Evolutionary conservation across 2,888 invertebrate genomes (phyloP).

Genomic region (Operophtera brumata): DNA sequence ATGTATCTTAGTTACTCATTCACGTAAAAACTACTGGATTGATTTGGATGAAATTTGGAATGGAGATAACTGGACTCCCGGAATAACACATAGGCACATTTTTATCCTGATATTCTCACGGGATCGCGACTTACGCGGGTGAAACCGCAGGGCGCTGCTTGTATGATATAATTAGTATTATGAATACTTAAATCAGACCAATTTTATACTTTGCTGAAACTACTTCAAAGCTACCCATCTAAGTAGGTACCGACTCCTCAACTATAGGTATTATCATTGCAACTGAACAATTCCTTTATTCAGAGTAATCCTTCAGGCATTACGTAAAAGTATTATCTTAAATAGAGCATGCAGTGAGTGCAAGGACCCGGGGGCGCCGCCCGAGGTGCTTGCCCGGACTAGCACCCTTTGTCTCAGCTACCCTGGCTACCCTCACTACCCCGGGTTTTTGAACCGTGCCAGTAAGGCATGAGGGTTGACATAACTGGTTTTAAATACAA

Average conservation of each 20-base stretch:
- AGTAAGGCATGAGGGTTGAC: constrained; percentile 45
- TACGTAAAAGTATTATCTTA: constrained; percentile 65
- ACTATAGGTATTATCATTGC: constrained; percentile 8
- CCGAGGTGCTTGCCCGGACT: constrained; percentile 59
- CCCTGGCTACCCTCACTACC: constrained; percentile 34
- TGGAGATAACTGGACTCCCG: no score
- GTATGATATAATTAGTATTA: no score
- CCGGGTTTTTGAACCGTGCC: constrained; percentile 49
- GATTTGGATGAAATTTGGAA: no score
- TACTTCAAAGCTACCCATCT: no score
- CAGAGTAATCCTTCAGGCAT: constrained; percentile 53
- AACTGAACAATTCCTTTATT: constrained; percentile 39
- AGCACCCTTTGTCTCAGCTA: constrained; percentile 60
- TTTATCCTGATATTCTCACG: no score
- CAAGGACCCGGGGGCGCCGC: constrained; percentile 62
- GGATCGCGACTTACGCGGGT: no score
- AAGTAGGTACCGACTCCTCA: background rate
- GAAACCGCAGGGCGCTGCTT: no score
- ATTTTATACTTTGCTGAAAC: background rate
- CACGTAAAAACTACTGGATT: no score
- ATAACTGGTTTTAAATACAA: background rate
- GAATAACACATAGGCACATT: no score
- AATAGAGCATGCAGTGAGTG: constrained; percentile 53
- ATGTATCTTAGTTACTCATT: no score
- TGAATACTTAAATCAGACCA: background rate